A percentile compares a stretch with the other conserved stretches of the same genome.
Conservation (phyloP, 1,140 invertebrate species). For the Eubasilissa regina region DNA sequence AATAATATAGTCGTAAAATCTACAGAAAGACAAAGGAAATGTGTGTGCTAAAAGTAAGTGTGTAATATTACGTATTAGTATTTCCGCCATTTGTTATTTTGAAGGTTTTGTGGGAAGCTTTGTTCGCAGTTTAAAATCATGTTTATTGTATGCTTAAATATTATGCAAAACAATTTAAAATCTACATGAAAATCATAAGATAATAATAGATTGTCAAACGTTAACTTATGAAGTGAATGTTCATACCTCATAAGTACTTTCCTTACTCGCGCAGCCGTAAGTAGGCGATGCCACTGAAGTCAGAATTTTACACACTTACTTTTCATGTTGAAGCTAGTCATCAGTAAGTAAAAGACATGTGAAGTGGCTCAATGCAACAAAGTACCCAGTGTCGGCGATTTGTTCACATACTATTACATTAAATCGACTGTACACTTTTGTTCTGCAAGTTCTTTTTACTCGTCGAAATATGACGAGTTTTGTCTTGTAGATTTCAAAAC, state of each 20-base stretch:
- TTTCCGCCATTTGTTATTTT: neutral
- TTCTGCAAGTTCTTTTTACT: neutral
- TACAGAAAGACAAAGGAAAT: too few species aligned
- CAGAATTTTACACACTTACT: slow-evolving; percentile 20
- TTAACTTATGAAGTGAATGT: too few species aligned
- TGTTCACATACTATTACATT: neutral
- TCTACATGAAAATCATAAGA: too few species aligned
- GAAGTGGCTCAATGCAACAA: neutral
- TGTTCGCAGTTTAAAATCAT: neutral
- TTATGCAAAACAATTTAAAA: too few species aligned
- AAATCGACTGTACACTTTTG: neutral
- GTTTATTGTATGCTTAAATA: too few species aligned
- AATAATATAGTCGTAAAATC: too few species aligned
- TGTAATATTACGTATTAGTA: neutral
- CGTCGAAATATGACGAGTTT: neutral
- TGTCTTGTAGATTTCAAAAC: slow-evolving; percentile 7
- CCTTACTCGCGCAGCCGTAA: too few species aligned
- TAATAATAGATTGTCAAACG: too few species aligned
- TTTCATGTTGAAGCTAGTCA: slow-evolving; percentile 19
- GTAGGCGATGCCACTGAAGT: neutral
- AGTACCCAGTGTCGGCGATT: neutral
- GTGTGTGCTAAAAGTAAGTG: too few species aligned
- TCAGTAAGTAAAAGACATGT: neutral
- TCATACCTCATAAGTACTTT: too few species aligned
- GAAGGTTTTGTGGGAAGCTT: neutral